Conservation (phyloP, 2,888 invertebrate species). For the Cetonia aurata region DNA sequence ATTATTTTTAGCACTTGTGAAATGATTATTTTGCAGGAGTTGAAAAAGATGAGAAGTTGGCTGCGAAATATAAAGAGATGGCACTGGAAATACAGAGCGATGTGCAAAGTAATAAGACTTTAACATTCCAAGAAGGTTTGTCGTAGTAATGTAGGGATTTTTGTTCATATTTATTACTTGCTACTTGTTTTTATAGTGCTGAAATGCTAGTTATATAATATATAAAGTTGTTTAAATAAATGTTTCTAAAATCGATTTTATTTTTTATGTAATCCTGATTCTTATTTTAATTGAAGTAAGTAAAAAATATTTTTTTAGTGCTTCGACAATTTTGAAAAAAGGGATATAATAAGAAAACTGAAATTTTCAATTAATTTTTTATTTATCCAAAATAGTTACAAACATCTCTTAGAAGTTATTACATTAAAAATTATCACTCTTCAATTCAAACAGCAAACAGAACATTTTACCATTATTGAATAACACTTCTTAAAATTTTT, state of each 20-base stretch:
- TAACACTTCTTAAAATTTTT: no score
- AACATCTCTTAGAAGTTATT: not conserved
- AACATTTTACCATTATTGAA: no score
- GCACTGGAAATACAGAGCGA: slow-evolving; percentile 81
- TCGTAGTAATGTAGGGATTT: slow-evolving; percentile 19
- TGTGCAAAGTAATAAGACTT: slow-evolving; percentile 65
- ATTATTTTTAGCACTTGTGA: not conserved
- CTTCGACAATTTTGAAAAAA: no score
- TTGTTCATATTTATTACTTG: no score
- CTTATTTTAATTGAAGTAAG: no score
- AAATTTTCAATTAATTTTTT: no score
- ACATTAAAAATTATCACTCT: not conserved
- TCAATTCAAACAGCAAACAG: not conserved
- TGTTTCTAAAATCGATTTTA: not conserved
- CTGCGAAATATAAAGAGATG: slow-evolving; percentile 78
- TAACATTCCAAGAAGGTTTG: slow-evolving; percentile 69
- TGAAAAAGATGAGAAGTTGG: slow-evolving; percentile 77
- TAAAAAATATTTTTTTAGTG: no score
- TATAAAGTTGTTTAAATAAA: not conserved
- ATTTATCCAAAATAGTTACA: not conserved
- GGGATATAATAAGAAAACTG: no score
- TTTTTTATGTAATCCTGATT: no score
- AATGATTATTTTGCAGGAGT: slow-evolving; percentile 64
- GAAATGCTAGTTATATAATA: not conserved
- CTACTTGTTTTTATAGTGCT: no score